A percentile compares a stretch with the other conserved stretches of the same genome.
These are phyloP conservation scores for Chirona hameri DNA, from an alignment of 2,888 invertebrate species.

Conservation along the genomic window DNA sequence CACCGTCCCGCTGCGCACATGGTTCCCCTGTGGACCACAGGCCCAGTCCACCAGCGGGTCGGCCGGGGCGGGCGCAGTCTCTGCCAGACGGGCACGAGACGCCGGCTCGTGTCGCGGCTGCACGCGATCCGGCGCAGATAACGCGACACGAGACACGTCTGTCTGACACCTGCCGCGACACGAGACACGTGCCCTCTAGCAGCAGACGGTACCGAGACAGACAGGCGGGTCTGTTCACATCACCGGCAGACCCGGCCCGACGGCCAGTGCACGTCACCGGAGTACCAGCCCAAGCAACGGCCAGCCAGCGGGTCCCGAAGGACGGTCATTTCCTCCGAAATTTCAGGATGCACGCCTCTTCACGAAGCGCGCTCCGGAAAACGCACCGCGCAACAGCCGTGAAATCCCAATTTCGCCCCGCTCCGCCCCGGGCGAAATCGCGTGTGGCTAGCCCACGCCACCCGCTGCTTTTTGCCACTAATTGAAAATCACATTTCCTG, in stretches of 20 bases:
- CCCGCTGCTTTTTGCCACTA: constrained; percentile 5
- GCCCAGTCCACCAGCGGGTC: no score
- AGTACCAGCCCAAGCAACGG: no score
- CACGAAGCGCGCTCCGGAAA: background rate
- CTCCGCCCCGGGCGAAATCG: background rate
- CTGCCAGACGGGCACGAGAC: background rate
- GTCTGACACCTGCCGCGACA: background rate
- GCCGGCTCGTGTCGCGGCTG: no score
- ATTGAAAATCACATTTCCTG: constrained; percentile 29
- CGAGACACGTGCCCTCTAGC: background rate
- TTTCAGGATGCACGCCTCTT: background rate
- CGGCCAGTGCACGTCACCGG: no score
- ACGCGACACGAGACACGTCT: background rate
- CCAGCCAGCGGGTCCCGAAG: no score
- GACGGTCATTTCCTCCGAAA: no score
- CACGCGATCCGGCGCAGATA: background rate
- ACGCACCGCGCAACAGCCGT: background rate
- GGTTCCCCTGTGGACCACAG: no score
- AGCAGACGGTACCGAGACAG: no score
- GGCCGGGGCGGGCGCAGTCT: background rate
- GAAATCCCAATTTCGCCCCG: background rate
- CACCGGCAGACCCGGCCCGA: background rate
- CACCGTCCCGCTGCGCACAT: no score
- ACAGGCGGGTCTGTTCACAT: no score
- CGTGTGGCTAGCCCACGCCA: background rate